A percentile compares a stretch with the other conserved stretches of the same genome.
Evolutionary conservation across 2,888 invertebrate species (phyloP).

Genomic region (Mythimna ferrago): DNA sequence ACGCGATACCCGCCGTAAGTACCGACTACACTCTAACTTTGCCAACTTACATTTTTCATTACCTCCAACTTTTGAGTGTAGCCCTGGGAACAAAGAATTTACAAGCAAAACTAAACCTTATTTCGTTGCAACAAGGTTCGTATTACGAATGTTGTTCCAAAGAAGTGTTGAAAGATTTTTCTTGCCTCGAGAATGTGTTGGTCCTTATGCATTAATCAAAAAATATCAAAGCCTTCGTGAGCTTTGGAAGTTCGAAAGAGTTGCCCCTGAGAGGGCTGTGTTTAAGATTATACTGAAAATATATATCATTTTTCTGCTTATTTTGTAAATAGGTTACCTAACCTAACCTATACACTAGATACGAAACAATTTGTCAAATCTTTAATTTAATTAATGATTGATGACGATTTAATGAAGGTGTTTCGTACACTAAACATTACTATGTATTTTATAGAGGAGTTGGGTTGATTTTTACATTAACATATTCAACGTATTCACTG

Average conservation of each 20-base stretch:
- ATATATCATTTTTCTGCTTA: slow-evolving; percentile 20
- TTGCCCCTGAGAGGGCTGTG: slow-evolving; percentile 44
- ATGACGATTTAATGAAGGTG: not conserved
- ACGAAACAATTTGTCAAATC: not conserved
- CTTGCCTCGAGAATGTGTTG: slow-evolving; percentile 50
- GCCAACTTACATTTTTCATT: slow-evolving; percentile 85
- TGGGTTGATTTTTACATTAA: too few species aligned
- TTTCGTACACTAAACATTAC: not conserved
- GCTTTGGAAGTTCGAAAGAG: slow-evolving; percentile 59
- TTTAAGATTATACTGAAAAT: slow-evolving; percentile 41
- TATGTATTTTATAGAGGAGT: too few species aligned
- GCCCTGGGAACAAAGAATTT: slow-evolving; percentile 43
- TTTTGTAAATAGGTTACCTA: slow-evolving; percentile 17
- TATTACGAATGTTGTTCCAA: slow-evolving; percentile 3
- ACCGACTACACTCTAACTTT: slow-evolving; percentile 73
- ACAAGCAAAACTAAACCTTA: slow-evolving; percentile 52
- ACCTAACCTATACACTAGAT: too few species aligned
- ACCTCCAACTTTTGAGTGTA: slow-evolving; percentile 74
- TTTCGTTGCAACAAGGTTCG: not conserved
- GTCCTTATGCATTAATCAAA: slow-evolving; percentile 64
- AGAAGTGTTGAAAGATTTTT: slow-evolving; percentile 57
- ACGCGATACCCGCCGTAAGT: slow-evolving; percentile 82
- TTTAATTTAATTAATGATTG: not conserved
- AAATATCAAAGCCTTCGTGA: slow-evolving; percentile 59
- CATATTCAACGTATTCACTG: too few species aligned